phyloP scores from a whole-genome alignment of 2,797 vertebrate species.

The Natrix natrix region DNA sequence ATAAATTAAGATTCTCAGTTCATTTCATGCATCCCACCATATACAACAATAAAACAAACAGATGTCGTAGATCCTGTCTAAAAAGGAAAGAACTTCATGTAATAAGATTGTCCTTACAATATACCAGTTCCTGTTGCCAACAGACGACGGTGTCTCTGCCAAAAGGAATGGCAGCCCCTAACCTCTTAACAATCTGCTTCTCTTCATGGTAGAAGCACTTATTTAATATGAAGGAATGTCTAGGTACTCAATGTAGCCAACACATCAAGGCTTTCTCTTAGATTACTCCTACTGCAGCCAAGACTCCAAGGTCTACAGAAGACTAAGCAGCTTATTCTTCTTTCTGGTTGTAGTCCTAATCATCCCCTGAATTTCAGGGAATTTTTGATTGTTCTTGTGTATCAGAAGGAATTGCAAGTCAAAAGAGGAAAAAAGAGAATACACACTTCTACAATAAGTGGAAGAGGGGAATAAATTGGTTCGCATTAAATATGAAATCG shows the following conservation, averaged over 20 bases:
- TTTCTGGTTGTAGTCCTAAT: background rate
- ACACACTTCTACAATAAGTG: background rate
- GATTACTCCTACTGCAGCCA: background rate
- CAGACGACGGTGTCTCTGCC: background rate
- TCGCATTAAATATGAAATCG: background rate
- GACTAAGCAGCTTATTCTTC: background rate
- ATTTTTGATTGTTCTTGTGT: background rate
- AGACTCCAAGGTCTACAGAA: background rate
- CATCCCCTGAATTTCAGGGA: background rate
- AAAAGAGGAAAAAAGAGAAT: background rate
- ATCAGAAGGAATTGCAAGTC: background rate
- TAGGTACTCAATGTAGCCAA: background rate
- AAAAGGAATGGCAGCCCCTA: background rate
- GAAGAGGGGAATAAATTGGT: background rate
- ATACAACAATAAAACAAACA: background rate
- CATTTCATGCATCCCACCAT: background rate
- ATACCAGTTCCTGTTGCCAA: background rate
- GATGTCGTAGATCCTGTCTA: background rate
- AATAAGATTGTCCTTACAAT: background rate
- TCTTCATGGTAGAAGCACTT: background rate
- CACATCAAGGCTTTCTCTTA: background rate
- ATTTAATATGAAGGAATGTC: background rate
- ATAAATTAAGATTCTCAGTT: background rate
- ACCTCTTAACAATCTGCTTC: background rate
- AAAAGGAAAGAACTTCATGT: background rate